Evolutionary conservation across 2,888 invertebrate genomes (phyloP).

Genomic region (Dasypolia templi): DNA sequence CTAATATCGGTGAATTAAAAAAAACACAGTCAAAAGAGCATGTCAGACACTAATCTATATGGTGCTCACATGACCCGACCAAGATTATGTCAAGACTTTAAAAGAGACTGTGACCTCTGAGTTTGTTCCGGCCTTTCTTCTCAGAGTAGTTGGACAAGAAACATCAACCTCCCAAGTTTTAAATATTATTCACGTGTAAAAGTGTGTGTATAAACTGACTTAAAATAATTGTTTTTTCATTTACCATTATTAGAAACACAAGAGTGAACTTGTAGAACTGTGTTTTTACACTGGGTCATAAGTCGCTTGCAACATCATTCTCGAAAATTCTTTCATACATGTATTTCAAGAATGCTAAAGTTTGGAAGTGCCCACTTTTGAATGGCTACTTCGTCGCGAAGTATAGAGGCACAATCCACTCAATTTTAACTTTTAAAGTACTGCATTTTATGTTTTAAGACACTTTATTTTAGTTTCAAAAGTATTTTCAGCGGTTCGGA

Average conservation of each 20-base stretch:
- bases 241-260: background rate
- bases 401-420: slow-evolving; percentile 22
- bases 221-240: background rate
- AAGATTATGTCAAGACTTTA: background rate
- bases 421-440: slow-evolving; percentile 61
- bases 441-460: slow-evolving; percentile 50
- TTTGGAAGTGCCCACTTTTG: slow-evolving; percentile 50
- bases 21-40: background rate
- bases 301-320: slow-evolving; percentile 34
- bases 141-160: background rate
- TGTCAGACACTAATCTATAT: background rate
- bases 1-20: background rate
- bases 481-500: slow-evolving; percentile 43
- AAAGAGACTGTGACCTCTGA: too few relatives aligned
- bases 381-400: slow-evolving; percentile 42
- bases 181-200: background rate
- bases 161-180: background rate
- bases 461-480: slow-evolving; percentile 54
- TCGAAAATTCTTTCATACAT: slow-evolving; percentile 49
- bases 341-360: slow-evolving; percentile 46
- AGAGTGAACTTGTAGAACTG: slow-evolving; percentile 2
- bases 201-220: background rate
- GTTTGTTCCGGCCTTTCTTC: background rate
- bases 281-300: slow-evolving; percentile 38
- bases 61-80: too few relatives aligned